Evolutionary conservation across 1,140 invertebrate genomes (phyloP).

Genomic region (Venturia canescens): DNA sequence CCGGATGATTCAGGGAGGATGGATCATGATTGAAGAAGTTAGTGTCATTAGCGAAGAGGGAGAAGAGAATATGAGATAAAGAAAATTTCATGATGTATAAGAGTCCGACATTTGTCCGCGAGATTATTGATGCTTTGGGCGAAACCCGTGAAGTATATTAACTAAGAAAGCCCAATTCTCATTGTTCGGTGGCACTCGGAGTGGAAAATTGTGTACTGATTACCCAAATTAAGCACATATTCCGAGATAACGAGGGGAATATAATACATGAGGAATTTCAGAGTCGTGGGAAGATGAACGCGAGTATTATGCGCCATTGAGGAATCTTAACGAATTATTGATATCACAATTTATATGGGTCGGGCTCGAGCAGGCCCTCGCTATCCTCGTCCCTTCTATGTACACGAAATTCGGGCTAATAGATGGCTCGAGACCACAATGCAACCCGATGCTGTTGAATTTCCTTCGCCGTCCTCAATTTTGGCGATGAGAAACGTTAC

Average conservation of each 20-base stretch:
- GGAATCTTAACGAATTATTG: conserved; percentile 17
- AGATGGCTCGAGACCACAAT: conserved; percentile 19
- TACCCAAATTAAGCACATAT: background rate
- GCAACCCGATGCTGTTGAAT: conserved; percentile 18
- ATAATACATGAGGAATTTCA: background rate
- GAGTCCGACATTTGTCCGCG: background rate
- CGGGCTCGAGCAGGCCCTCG: background rate
- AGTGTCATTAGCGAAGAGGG: background rate
- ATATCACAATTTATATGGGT: background rate
- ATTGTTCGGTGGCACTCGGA: background rate
- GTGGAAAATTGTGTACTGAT: background rate
- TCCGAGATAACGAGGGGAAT: background rate
- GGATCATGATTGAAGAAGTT: conserved; percentile 1
- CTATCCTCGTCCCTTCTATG: background rate
- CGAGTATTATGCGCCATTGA: background rate
- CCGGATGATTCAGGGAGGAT: background rate
- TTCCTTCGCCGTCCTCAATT: background rate
- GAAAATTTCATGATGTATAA: background rate
- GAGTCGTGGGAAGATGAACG: background rate
- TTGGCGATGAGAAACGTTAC: conserved; percentile 8
- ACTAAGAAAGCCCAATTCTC: background rate
- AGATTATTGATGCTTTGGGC: background rate
- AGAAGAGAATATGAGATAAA: background rate
- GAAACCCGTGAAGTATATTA: background rate
- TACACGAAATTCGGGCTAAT: conserved; percentile 34